phyloP scores from a whole-genome alignment of 2,888 invertebrate species.

The Therioaphis trifolii region DNA sequence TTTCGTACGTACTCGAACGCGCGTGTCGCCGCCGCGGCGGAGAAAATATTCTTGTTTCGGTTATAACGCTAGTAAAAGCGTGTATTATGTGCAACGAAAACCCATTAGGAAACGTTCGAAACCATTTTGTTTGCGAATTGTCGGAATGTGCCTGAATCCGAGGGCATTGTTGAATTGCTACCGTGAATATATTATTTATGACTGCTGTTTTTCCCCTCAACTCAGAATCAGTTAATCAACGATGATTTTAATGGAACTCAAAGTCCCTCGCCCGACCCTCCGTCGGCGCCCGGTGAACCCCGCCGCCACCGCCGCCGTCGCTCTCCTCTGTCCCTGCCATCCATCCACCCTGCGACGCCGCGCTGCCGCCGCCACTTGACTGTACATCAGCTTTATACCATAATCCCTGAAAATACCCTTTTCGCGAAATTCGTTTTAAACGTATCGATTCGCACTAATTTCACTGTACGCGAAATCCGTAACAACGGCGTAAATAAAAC shows the following conservation, averaged over 20 bases:
- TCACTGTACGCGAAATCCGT: background rate
- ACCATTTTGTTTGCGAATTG: constrained; percentile 14
- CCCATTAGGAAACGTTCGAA: constrained; percentile 35
- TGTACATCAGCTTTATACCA: background rate
- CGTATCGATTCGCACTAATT: constrained; percentile 20
- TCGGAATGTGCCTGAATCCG: constrained; percentile 27
- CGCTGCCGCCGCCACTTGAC: background rate
- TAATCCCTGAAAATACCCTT: constrained; percentile 24
- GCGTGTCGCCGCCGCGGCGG: background rate
- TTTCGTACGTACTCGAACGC: too few species aligned
- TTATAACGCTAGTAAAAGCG: background rate
- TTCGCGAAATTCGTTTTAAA: constrained; percentile 27
- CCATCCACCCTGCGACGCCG: too few species aligned
- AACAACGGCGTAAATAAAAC: constrained; percentile 15
- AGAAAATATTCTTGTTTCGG: background rate
- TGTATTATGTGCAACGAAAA: constrained; percentile 6
- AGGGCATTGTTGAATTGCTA: constrained; percentile 23
- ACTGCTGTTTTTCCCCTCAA: constrained; percentile 7
- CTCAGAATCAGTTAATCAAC: constrained; percentile 41
- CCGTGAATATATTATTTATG: constrained; percentile 51
- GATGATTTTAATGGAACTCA: constrained; percentile 51
- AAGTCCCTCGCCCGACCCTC: background rate
- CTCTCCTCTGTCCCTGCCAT: too few species aligned
- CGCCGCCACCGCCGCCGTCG: background rate
- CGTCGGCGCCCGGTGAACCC: too few species aligned